Evolutionary conservation across 2,113 vertebrate species (phyloP).

Genomic region (Microcebus ravelobensis): DNA sequence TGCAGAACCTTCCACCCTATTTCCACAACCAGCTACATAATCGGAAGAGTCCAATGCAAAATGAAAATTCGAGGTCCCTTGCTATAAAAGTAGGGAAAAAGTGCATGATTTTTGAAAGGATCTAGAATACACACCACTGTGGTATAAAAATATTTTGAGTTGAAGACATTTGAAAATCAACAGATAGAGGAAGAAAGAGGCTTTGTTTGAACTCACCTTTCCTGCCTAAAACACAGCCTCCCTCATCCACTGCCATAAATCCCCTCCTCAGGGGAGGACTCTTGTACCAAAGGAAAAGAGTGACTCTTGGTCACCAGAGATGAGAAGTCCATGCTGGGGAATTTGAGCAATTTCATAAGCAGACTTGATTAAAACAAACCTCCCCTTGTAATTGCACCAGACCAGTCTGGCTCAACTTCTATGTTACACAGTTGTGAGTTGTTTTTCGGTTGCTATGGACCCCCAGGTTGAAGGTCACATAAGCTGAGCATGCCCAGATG

Average conservation of each 20-base stretch:
- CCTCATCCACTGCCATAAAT: background rate
- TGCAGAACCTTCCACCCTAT: background rate
- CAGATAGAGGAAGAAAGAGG: background rate
- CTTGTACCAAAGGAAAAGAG: background rate
- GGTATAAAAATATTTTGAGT: background rate
- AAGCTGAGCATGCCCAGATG: no score
- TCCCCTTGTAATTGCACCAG: background rate
- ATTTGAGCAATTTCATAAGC: background rate
- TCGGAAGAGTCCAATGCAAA: background rate
- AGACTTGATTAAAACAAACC: background rate
- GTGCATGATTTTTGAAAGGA: background rate
- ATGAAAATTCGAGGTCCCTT: background rate
- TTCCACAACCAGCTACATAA: background rate
- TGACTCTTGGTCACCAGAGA: background rate
- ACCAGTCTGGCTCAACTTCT: no score
- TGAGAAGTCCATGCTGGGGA: background rate
- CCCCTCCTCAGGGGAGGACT: background rate
- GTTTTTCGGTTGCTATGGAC: no score
- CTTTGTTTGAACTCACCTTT: background rate
- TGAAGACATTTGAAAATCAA: constrained; percentile 1
- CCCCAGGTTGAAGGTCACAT: no score
- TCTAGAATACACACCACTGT: background rate
- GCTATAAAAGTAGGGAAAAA: background rate
- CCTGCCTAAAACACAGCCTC: background rate
- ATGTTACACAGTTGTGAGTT: no score